These are phyloP conservation scores for Gymnocheta viridis DNA, from an alignment of 2,888 invertebrate species.

Conservation along the genomic window DNA sequence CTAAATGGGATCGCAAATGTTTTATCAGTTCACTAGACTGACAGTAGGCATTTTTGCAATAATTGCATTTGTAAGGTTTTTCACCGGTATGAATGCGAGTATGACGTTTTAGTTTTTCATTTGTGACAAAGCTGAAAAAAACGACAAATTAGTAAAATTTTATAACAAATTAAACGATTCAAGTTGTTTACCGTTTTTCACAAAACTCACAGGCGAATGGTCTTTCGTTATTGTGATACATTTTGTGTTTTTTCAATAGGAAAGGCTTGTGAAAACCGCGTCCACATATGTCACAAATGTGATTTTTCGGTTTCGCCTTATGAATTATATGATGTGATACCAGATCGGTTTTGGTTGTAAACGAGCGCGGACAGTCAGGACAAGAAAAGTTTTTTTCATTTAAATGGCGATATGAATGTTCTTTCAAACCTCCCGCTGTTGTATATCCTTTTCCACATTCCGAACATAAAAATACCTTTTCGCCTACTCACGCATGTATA, in stretches of 20 bases:
- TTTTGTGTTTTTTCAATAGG: slow-evolving; percentile 85
- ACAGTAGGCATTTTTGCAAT: slow-evolving; percentile 84
- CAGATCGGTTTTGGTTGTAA: slow-evolving; percentile 61
- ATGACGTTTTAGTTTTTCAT: slow-evolving; percentile 61
- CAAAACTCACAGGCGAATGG: slow-evolving; percentile 74
- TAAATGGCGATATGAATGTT: slow-evolving; percentile 59
- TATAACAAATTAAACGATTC: not conserved
- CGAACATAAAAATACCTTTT: slow-evolving; percentile 63
- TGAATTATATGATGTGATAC: slow-evolving; percentile 60
- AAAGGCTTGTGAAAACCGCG: slow-evolving; percentile 84
- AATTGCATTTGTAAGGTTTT: slow-evolving; percentile 83
- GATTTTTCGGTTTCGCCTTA: slow-evolving; percentile 60
- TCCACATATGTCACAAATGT: slow-evolving; percentile 85
- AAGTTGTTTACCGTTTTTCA: slow-evolving; percentile 73
- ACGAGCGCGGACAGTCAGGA: slow-evolving; percentile 63
- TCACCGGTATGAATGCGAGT: slow-evolving; percentile 64
- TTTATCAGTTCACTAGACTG: slow-evolving; percentile 76
- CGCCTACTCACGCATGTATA: slow-evolving; percentile 24
- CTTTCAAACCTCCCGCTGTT: slow-evolving; percentile 60
- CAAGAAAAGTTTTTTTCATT: slow-evolving; percentile 58
- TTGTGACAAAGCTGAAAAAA: slow-evolving; percentile 59
- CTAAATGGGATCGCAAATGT: slow-evolving; percentile 83
- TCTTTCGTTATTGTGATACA: slow-evolving; percentile 85
- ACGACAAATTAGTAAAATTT: not conserved
- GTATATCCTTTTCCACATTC: slow-evolving; percentile 66